These are phyloP conservation scores for Rhinoderma darwinii DNA, from an alignment of 2,113 vertebrate genomes.

Conservation along the genomic window DNA sequence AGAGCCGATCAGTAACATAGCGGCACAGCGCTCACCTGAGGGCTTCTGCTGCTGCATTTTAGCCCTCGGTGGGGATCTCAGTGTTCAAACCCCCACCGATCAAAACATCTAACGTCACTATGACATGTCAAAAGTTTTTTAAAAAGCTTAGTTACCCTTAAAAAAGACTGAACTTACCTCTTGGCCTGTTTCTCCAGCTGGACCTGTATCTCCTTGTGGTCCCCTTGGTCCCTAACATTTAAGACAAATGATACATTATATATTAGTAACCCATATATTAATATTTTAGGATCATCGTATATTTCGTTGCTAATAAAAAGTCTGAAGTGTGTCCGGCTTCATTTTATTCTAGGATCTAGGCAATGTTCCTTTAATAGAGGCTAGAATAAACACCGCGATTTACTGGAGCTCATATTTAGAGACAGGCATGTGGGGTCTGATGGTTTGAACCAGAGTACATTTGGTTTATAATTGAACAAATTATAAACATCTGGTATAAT, in stretches of 20 bases:
- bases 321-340: background rate
- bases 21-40: too few species aligned
- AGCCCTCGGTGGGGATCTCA: too few species aligned
- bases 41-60: too few species aligned
- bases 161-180: constrained; percentile 76
- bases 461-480: constrained; percentile 44
- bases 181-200: constrained; percentile 84
- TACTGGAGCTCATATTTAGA: background rate
- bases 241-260: constrained; percentile 65
- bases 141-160: too few species aligned
- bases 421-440: constrained; percentile 35
- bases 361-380: background rate
- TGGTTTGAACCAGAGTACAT: background rate
- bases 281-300: background rate
- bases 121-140: too few species aligned
- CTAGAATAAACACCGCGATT: background rate
- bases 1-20: too few species aligned
- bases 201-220: constrained; percentile 83
- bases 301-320: background rate
- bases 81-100: too few species aligned
- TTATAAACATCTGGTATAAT: constrained; percentile 49
- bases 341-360: background rate
- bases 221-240: constrained; percentile 85
- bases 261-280: constrained; percentile 25
- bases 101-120: too few species aligned